Evolutionary conservation across 1,140 invertebrate genomes (phyloP).

Genomic region (silkworm (Bombyx mori)): DNA sequence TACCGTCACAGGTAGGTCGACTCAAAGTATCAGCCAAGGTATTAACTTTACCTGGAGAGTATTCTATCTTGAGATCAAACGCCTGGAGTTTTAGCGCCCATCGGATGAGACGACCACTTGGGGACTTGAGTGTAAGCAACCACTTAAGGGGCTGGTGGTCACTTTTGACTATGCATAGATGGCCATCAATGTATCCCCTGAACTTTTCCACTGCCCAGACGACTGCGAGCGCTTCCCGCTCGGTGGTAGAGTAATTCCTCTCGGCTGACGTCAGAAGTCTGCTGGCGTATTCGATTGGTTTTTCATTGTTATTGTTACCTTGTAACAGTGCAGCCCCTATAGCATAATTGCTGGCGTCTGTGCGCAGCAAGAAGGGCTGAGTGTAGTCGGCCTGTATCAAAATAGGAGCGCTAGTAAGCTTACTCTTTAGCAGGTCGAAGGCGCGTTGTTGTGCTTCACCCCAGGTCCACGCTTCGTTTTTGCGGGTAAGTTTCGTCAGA

Average conservation of each 20-base stretch:
- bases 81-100: too few species aligned
- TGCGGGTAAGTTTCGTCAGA: slow-evolving; percentile 37
- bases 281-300: slow-evolving; percentile 54
- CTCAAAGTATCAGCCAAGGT: too few species aligned
- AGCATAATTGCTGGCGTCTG: slow-evolving; percentile 41
- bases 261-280: slow-evolving; percentile 49
- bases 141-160: too few species aligned
- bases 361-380: slow-evolving; percentile 26
- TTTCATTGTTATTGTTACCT: slow-evolving; percentile 30
- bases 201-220: too few species aligned
- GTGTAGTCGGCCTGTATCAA: slow-evolving; percentile 26
- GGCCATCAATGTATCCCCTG: too few species aligned
- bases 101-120: too few species aligned
- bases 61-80: too few species aligned
- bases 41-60: too few species aligned
- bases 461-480: slow-evolving; percentile 33
- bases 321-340: slow-evolving; percentile 7
- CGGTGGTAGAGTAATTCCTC: slow-evolving; percentile 50
- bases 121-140: too few species aligned
- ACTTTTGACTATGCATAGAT: too few species aligned
- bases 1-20: too few species aligned
- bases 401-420: slow-evolving; percentile 22
- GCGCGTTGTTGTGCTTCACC: slow-evolving; percentile 15
- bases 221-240: too few species aligned
- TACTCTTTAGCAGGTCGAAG: slow-evolving; percentile 22